Conservation (phyloP, 2,797 vertebrate genomes). For the Echeneis naucrates region DNA sequence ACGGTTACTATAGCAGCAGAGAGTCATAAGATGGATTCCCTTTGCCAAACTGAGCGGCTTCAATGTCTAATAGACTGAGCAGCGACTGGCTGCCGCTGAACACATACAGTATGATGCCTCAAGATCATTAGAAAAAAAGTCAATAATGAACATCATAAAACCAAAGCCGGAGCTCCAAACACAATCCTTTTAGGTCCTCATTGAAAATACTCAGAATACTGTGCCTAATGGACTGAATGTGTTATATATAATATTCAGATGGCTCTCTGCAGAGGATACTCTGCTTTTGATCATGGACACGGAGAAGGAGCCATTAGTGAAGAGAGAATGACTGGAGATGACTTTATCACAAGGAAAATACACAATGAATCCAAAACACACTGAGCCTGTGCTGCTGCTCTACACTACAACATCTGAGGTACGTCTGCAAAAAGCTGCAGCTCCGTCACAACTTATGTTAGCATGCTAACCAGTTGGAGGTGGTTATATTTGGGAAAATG, state of each 20-base stretch:
- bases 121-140: constrained; percentile 43
- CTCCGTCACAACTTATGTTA: too few species aligned
- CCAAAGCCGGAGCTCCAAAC: constrained; percentile 28
- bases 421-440: too few species aligned
- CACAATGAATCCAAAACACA: constrained; percentile 17
- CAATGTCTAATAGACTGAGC: constrained; percentile 28
- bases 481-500: too few species aligned
- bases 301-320: constrained; percentile 48
- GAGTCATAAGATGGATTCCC: constrained; percentile 37
- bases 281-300: constrained; percentile 59
- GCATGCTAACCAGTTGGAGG: too few species aligned
- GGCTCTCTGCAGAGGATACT: constrained; percentile 33
- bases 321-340: constrained; percentile 35
- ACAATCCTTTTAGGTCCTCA: constrained; percentile 39
- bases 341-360: constrained; percentile 37
- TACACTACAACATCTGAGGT: too few species aligned
- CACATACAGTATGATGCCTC: constrained; percentile 27
- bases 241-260: constrained; percentile 41
- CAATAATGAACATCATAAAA: constrained; percentile 42
- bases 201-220: constrained; percentile 36
- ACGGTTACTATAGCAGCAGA: constrained; percentile 64
- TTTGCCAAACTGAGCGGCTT: constrained; percentile 24
- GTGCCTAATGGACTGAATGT: constrained; percentile 51
- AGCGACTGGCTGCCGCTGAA: constrained; percentile 35
- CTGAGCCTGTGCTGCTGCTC: too few species aligned